Evolutionary conservation across 2,113 vertebrate genomes (phyloP).

Genomic region (Otis tarda): DNA sequence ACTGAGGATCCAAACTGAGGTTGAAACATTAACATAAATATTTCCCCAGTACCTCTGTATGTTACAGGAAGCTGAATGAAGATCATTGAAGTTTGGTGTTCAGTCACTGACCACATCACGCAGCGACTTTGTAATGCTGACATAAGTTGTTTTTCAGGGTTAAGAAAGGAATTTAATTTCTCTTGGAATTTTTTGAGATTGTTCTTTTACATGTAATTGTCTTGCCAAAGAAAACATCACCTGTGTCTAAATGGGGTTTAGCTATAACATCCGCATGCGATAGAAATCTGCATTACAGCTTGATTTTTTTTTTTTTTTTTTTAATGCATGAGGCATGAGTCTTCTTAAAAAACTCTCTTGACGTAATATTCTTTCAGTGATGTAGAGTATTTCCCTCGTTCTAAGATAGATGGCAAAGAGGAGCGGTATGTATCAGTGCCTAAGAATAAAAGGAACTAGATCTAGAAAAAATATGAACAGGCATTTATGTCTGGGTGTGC

Average conservation of each 20-base stretch:
- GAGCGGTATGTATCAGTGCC: neutral
- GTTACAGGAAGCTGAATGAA: neutral
- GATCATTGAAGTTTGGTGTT: neutral
- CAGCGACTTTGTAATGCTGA: neutral
- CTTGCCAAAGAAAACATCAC: slow-evolving; percentile 3
- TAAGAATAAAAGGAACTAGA: neutral
- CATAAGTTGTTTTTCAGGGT: neutral
- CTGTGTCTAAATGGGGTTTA: slow-evolving; percentile 48
- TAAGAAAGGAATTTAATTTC: neutral
- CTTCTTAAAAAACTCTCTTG: neutral
- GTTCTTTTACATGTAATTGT: neutral
- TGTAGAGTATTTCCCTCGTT: neutral
- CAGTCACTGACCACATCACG: neutral
- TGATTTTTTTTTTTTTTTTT: neutral
- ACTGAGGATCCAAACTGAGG: neutral
- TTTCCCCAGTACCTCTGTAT: neutral
- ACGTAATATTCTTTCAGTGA: neutral
- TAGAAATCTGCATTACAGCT: neutral
- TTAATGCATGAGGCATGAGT: slow-evolving; percentile 56
- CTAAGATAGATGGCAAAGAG: neutral
- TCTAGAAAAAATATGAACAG: neutral
- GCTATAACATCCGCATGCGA: neutral
- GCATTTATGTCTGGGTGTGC: neutral
- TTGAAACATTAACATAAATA: neutral
- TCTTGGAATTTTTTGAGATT: neutral